Evolutionary conservation across 2,797 vertebrate species (phyloP).

Genomic region (Buphagus erythrorhynchus): DNA sequence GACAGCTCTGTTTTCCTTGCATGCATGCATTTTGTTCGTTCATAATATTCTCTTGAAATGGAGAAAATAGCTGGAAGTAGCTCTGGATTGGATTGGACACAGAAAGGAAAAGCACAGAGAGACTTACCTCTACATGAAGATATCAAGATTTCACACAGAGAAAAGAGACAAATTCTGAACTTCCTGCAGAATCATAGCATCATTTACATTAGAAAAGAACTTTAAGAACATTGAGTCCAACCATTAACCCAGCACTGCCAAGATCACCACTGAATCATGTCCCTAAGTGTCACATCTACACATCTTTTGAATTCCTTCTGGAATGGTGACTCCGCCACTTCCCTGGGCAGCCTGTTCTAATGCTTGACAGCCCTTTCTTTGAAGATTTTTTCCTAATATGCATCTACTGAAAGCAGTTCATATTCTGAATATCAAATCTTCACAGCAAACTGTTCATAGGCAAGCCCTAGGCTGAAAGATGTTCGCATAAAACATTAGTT

Average conservation of each 20-base stretch:
- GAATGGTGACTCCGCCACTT: not conserved
- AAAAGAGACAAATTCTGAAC: not conserved
- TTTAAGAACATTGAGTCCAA: not conserved
- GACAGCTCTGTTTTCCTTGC: not conserved
- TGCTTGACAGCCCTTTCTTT: not conserved
- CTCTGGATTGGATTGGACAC: not conserved
- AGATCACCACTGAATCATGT: not conserved
- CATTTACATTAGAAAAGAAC: accelerated
- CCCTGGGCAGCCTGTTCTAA: not conserved
- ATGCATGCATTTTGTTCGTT: not conserved
- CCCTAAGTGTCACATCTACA: not conserved
- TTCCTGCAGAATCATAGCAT: not conserved
- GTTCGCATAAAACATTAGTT: slow-evolving; percentile 51
- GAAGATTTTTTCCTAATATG: not conserved
- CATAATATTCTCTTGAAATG: not conserved
- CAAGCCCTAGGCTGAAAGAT: slow-evolving; percentile 56
- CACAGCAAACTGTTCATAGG: slow-evolving; percentile 33
- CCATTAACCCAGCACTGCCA: not conserved
- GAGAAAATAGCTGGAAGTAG: not conserved
- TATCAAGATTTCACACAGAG: not conserved
- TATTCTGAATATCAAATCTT: slow-evolving; percentile 46
- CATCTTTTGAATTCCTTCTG: not conserved
- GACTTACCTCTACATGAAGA: not conserved
- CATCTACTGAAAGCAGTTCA: slow-evolving; percentile 17
- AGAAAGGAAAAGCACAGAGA: not conserved